These are phyloP conservation scores for Cheirogaleus medius DNA, from an alignment of 2,113 vertebrate genomes.

Conservation along the genomic window DNA sequence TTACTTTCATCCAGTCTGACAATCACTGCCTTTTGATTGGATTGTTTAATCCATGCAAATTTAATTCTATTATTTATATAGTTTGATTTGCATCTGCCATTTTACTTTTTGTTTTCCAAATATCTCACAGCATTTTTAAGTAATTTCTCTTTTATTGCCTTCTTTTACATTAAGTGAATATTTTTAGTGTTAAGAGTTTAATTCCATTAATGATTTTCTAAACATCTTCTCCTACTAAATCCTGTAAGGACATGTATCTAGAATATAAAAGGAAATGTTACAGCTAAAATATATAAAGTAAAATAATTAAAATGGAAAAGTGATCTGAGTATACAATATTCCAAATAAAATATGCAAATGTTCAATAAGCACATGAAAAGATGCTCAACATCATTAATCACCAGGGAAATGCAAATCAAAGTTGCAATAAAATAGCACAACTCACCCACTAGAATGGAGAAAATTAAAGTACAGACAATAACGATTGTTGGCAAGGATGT, in stretches of 20 bases:
- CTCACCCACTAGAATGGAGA: background rate
- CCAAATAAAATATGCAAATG: background rate
- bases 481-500: background rate
- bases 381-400: background rate
- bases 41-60: background rate
- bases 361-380: background rate
- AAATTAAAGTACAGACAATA: background rate
- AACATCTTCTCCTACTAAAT: background rate
- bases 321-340: background rate
- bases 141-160: background rate
- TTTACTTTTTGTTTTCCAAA: background rate
- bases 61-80: background rate
- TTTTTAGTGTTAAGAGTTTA: background rate
- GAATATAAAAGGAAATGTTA: background rate
- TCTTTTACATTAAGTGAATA: background rate
- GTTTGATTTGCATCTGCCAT: background rate
- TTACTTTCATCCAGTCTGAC: background rate
- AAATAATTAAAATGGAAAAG: background rate
- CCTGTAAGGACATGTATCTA: background rate
- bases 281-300: background rate
- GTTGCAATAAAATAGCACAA: background rate
- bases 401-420: background rate
- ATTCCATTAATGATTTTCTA: background rate
- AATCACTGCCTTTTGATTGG: background rate
- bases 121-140: background rate